Evolutionary conservation across 2,113 vertebrate genomes (phyloP).

Genomic region (Cichladusa arquata): DNA sequence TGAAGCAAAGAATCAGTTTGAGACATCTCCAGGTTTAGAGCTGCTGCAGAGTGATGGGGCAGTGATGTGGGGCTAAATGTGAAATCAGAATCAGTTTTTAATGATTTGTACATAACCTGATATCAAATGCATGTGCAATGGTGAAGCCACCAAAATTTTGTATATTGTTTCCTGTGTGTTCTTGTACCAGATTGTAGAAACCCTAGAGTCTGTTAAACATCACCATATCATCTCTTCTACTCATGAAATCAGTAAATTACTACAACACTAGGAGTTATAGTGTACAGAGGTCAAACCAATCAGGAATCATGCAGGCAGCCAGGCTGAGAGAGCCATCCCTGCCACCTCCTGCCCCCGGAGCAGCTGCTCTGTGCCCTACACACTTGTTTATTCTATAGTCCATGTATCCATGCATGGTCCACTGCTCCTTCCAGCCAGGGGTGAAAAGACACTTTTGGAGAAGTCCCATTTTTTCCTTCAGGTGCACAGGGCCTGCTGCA

Average conservation of each 20-base stretch:
- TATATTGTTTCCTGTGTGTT: background rate
- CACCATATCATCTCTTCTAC: background rate
- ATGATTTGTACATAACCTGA: background rate
- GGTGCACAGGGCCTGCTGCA: background rate
- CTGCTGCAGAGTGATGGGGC: background rate
- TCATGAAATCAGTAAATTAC: background rate
- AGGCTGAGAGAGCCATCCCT: background rate
- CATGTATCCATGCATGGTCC: fast-evolving
- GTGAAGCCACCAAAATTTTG: background rate
- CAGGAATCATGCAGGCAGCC: background rate
- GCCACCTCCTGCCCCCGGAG: fast-evolving
- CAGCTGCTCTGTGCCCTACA: background rate
- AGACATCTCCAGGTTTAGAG: background rate
- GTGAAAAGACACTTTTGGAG: background rate
- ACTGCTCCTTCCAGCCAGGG: background rate
- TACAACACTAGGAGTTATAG: background rate
- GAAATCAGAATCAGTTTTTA: background rate
- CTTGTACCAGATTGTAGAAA: background rate
- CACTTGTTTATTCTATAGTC: background rate
- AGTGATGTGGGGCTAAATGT: background rate
- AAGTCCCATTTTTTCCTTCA: fast-evolving
- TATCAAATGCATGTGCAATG: fast-evolving
- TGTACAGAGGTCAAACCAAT: background rate
- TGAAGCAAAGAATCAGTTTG: background rate
- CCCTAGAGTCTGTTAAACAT: background rate